These are phyloP conservation scores for Herminia tarsipennalis DNA, from an alignment of 2,888 invertebrate species.

Conservation along the genomic window DNA sequence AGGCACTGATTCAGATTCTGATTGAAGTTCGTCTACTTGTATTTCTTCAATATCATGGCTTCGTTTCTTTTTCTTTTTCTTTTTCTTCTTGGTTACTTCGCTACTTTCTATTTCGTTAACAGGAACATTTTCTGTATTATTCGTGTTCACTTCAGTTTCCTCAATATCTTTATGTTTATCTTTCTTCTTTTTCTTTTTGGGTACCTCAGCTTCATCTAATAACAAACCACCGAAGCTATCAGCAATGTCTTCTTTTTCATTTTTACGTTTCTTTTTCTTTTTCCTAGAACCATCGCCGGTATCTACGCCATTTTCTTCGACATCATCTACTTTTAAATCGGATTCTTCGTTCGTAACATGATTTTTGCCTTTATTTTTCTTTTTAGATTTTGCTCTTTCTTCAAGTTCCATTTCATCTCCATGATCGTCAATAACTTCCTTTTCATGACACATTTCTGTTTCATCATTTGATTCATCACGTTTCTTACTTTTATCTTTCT, in stretches of 20 bases:
- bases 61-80: constrained; percentile 41
- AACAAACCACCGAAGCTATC: no score
- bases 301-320: not conserved
- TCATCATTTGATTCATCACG: no score
- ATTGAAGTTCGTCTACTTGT: not conserved
- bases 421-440: constrained; percentile 10
- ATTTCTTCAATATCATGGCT: constrained; percentile 12
- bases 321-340: not conserved
- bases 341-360: constrained; percentile 17
- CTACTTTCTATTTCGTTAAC: no score
- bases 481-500: no score
- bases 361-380: constrained; percentile 17
- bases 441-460: not conserved
- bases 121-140: no score
- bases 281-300: constrained; percentile 21
- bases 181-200: not conserved
- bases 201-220: no score
- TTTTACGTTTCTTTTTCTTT: constrained; percentile 36
- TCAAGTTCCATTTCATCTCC: constrained; percentile 29
- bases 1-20: not conserved
- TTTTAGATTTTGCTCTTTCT: constrained; percentile 14
- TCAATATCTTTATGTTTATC: not conserved
- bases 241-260: not conserved
- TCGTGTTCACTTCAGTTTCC: no score
- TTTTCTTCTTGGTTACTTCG: not conserved